Evolutionary conservation across 1,140 invertebrate species (phyloP), one percentile per base, ranked within the genome.

Genomic region (Wasmannia auropunctata): DNA sequence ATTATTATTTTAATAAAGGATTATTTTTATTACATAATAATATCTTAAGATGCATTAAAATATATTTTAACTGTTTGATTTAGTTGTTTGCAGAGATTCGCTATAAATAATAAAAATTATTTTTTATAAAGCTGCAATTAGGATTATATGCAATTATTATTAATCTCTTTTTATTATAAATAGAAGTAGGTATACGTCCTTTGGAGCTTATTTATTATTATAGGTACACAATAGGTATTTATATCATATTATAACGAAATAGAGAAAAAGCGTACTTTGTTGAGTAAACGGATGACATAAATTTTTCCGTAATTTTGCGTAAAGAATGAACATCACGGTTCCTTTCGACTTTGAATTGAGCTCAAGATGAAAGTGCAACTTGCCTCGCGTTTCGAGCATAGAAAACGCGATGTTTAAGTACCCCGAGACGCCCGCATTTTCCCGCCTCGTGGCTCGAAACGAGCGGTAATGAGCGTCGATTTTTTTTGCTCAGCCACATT

Each of bases 401-500:
- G 40, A 63, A 76, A 85, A 76, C 56, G 31, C 70, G 72, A 89
- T 65, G 72, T 60, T 58, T 88, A 88, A 88, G 87, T 88, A 86
- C 86, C 80, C 70, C 76, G 69, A 40, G 62, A 87, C 72, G 79
- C 63, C 80, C 81, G 86, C 81, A 79, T 83, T 65, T 51, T 62
- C 88, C 84, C 70, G 70, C 84, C 69, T 58, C 87, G 88, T 81
- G 72, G 76, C 87, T 88, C 69, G 63, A 88, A 88, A 85, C 76
- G 85, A 60, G 54, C 76, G 87, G 88, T 89, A 89, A 89, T 89
- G 88, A 89, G 76, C 84, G 74, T 89, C 87, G 62, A 89, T 88
- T 88, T 89, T 81, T 81, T 85, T 86, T 77, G 76, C 62, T 83
- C 72, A 67, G n/a, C 87, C 51, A 67, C 72, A 84, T 79, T 85